These are phyloP conservation scores for Drosophila koepferae DNA, from an alignment of 2,888 invertebrate genomes.

Conservation along the genomic window DNA sequence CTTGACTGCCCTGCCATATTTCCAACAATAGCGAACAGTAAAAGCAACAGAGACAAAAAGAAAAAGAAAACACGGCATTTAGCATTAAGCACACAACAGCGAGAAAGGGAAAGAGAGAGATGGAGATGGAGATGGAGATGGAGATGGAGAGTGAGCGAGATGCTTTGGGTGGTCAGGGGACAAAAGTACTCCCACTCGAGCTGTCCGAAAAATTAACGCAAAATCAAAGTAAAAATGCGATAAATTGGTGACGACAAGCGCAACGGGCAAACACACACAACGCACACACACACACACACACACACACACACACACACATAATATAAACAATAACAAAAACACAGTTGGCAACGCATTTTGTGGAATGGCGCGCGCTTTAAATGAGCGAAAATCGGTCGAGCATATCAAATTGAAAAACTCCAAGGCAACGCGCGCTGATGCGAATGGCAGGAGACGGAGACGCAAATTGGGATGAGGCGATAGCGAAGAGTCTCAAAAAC, in stretches of 20 bases:
- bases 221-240: slow-evolving; percentile 80
- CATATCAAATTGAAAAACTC: slow-evolving; percentile 80
- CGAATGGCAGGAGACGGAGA: background rate
- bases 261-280: slow-evolving; percentile 47
- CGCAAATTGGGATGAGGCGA: background rate
- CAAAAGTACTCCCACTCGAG: slow-evolving; percentile 2
- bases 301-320: slow-evolving; percentile 21
- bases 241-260: slow-evolving; percentile 79
- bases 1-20: slow-evolving; percentile 53
- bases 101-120: background rate
- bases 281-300: slow-evolving; percentile 17
- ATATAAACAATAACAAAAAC: slow-evolving; percentile 50
- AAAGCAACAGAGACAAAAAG: slow-evolving; percentile 25
- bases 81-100: slow-evolving; percentile 60
- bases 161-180: slow-evolving; percentile 1
- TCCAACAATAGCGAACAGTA: slow-evolving; percentile 17
- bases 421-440: slow-evolving; percentile 54
- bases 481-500: slow-evolving; percentile 21
- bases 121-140: background rate
- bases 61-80: slow-evolving; percentile 62
- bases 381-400: slow-evolving; percentile 81
- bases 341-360: slow-evolving; percentile 31
- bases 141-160: background rate
- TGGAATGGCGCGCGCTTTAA: slow-evolving; percentile 66
- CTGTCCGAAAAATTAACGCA: slow-evolving; percentile 76